Conservation (phyloP, 2,113 vertebrate genomes). For the Genyomyrus donnyi region DNA sequence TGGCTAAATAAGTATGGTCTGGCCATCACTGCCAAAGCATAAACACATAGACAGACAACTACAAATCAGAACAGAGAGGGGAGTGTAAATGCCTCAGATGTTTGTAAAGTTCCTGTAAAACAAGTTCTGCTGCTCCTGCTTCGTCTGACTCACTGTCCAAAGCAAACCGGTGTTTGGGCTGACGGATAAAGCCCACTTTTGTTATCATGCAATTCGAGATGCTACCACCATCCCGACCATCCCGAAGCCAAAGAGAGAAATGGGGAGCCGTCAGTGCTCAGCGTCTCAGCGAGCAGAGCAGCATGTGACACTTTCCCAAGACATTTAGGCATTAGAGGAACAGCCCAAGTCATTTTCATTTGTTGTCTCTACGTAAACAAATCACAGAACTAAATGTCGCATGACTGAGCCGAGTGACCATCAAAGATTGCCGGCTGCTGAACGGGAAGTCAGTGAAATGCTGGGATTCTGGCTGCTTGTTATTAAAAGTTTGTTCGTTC, state of each 20-base stretch:
- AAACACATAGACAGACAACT: not conserved
- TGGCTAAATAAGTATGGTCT: not conserved
- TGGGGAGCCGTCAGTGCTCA: not conserved
- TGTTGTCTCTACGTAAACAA: not conserved
- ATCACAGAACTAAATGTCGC: not conserved
- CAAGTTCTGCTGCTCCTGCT: not conserved
- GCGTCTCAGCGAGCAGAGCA: not conserved
- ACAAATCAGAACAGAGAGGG: not conserved
- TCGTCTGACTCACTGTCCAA: not conserved
- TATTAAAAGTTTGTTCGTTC: not conserved
- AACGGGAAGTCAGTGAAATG: not conserved
- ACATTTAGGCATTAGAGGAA: not conserved
- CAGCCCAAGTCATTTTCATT: conserved; percentile 1
- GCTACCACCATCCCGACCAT: not conserved
- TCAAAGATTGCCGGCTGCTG: not conserved
- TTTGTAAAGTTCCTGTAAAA: not conserved
- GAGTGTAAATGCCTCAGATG: not conserved
- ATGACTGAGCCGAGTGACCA: not conserved
- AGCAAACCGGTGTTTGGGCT: not conserved
- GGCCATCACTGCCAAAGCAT: not conserved
- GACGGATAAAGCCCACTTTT: not conserved
- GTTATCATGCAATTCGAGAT: not conserved
- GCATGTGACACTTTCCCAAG: not conserved
- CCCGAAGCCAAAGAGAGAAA: not conserved
- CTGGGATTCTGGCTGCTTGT: not conserved